Evolutionary conservation across 2,888 invertebrate genomes (phyloP).

Genomic region (Drosophila mimica): DNA sequence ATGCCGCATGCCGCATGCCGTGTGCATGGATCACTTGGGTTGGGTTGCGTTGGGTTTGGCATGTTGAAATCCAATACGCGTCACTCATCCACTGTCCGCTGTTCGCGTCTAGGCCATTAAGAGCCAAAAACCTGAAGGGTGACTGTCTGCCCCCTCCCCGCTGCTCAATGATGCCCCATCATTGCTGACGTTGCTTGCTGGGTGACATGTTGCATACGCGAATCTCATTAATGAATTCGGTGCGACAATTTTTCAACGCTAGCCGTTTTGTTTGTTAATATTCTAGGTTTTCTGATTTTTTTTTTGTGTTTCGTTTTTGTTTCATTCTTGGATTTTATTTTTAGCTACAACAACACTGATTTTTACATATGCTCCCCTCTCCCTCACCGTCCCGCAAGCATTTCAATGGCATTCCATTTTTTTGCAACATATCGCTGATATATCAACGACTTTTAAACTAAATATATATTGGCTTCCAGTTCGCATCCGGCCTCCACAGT

Average conservation of each 20-base stretch:
- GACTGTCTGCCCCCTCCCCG: slow-evolving; percentile 8
- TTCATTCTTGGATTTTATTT: slow-evolving; percentile 49
- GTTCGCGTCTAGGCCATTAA: slow-evolving; percentile 73
- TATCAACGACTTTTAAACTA: slow-evolving; percentile 30
- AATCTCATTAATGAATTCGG: slow-evolving; percentile 79
- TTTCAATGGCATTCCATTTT: slow-evolving; percentile 43
- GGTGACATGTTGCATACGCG: slow-evolving; percentile 72
- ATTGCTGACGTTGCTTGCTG: slow-evolving; percentile 31
- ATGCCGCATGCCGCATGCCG: slow-evolving; percentile 66
- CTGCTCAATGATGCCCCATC: neutral
- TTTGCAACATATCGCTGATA: slow-evolving; percentile 11
- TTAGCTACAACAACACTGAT: slow-evolving; percentile 35
- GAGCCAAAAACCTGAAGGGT: slow-evolving; percentile 58
- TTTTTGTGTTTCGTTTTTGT: slow-evolving; percentile 25
- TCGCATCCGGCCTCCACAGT: slow-evolving; percentile 67
- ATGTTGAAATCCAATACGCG: slow-evolving; percentile 77
- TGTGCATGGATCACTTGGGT: slow-evolving; percentile 44
- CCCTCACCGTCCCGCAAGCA: slow-evolving; percentile 10
- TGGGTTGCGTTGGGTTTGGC: slow-evolving; percentile 32
- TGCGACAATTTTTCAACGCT: slow-evolving; percentile 60
- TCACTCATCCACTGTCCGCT: slow-evolving; percentile 58
- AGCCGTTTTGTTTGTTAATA: slow-evolving; percentile 29
- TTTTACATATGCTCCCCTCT: slow-evolving; percentile 22
- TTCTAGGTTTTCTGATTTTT: slow-evolving; percentile 13
- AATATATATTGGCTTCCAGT: slow-evolving; percentile 39